These are phyloP conservation scores for Noturus placidus DNA, from an alignment of 2,113 vertebrate genomes.

Conservation along the genomic window DNA sequence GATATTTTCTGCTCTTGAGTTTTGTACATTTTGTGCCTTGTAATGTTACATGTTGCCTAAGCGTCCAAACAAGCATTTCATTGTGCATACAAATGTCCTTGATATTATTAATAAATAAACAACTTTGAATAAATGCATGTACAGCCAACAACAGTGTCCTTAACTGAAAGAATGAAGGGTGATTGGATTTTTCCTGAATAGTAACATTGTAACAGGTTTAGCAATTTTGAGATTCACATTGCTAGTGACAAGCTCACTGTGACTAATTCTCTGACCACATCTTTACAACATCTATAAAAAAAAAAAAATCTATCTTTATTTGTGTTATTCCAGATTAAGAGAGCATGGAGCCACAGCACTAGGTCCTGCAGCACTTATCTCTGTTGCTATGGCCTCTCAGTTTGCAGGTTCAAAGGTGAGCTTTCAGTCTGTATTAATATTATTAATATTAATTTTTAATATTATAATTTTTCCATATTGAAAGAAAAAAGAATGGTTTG, in stretches of 20 bases:
- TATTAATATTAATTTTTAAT: no score
- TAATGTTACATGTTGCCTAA: not conserved
- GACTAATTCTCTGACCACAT: no score
- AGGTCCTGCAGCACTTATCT: conserved; percentile 71
- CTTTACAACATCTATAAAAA: not conserved
- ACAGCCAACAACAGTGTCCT: not conserved
- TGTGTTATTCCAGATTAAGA: conserved; percentile 59
- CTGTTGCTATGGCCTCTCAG: conserved; percentile 74
- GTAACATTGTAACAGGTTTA: not conserved
- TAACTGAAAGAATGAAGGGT: not conserved
- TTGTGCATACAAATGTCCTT: not conserved
- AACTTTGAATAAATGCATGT: not conserved
- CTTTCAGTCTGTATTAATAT: not conserved
- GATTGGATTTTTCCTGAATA: not conserved
- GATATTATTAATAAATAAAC: not conserved
- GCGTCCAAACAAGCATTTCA: not conserved
- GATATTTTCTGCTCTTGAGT: not conserved
- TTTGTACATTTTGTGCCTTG: not conserved
- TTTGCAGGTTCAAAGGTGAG: conserved; percentile 74
- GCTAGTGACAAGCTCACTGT: not conserved
- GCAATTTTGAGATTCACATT: not conserved
- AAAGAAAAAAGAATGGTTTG: not conserved
- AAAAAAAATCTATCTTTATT: not conserved
- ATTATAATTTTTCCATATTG: not conserved
- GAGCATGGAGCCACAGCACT: conserved; percentile 74